Percentiles rank a stretch among this genome's conserved stretches.
Evolutionary conservation across 2,113 vertebrate species (phyloP).

Genomic region (Erpornis zantholeuca): DNA sequence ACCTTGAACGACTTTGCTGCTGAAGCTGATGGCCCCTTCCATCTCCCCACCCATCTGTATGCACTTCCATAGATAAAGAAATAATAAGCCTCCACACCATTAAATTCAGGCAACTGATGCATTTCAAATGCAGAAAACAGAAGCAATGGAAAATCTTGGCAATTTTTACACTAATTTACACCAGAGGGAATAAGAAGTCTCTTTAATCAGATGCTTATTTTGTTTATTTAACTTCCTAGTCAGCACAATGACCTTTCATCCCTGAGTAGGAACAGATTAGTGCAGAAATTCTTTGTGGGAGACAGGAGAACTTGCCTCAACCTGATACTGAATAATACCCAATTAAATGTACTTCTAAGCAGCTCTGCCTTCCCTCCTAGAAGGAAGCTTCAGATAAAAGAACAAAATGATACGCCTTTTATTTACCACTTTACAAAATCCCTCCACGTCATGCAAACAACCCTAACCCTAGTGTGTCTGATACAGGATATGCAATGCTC

Average conservation of each 20-base stretch:
- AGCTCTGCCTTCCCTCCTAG: constrained; percentile 27
- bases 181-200: constrained; percentile 60
- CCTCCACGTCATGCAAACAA: constrained; percentile 28
- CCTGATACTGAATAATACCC: constrained; percentile 42
- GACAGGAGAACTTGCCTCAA: constrained; percentile 27
- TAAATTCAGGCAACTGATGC: constrained; percentile 15
- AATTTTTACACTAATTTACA: constrained; percentile 70
- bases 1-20: background rate
- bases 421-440: constrained; percentile 34
- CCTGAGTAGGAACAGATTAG: constrained; percentile 36
- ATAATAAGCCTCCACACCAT: constrained; percentile 2
- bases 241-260: constrained; percentile 65
- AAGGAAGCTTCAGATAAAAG: constrained; percentile 36
- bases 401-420: constrained; percentile 2
- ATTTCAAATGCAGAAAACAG: constrained; percentile 37
- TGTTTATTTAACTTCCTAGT: constrained; percentile 68
- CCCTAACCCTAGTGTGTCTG: constrained; percentile 55
- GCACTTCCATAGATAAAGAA: background rate
- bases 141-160: constrained; percentile 43
- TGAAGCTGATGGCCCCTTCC: background rate
- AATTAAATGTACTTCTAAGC: constrained; percentile 53
- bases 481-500: constrained; percentile 30
- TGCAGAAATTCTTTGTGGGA: constrained; percentile 50
- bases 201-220: constrained; percentile 68
- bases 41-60: background rate